Evolutionary conservation across 2,888 invertebrate species (phyloP).

Genomic region (Rugalucina vietnamica): DNA sequence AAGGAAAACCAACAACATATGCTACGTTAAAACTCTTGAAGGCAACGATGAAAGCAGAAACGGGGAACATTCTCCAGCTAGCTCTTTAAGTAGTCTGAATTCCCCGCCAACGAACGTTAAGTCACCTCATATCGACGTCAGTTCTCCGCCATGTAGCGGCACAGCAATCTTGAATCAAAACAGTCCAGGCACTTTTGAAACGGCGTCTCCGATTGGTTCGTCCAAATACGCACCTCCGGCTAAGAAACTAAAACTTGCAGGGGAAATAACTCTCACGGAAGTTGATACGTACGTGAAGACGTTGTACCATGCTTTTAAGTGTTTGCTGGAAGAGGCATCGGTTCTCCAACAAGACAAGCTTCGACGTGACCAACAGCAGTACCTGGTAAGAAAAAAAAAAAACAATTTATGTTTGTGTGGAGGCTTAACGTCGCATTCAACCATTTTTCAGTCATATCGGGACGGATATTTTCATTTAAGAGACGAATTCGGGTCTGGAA

Average conservation of each 20-base stretch:
- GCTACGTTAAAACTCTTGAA: background rate
- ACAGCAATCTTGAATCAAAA: background rate
- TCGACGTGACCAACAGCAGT: background rate
- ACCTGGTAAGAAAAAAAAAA: conserved; percentile 19
- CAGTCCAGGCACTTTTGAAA: background rate
- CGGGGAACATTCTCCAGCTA: background rate
- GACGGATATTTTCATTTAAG: too few relatives aligned
- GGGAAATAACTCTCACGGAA: background rate
- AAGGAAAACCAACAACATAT: background rate
- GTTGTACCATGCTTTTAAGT: conserved; percentile 5
- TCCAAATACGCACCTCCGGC: background rate
- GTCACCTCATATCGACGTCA: too few relatives aligned
- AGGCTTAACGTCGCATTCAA: too few relatives aligned
- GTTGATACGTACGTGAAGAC: conserved; percentile 8
- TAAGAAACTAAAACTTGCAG: background rate
- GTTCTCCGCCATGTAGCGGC: too few relatives aligned
- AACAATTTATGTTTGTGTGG: too few relatives aligned
- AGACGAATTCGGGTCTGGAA: too few relatives aligned
- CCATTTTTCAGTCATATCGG: too few relatives aligned
- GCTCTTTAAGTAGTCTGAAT: background rate
- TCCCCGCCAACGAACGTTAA: background rate
- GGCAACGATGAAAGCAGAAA: background rate
- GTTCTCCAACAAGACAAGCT: background rate
- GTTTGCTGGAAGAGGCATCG: background rate
- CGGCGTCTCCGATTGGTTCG: background rate